Evolutionary conservation across 2,888 invertebrate species (phyloP).

Genomic region (Diaperis boleti): DNA sequence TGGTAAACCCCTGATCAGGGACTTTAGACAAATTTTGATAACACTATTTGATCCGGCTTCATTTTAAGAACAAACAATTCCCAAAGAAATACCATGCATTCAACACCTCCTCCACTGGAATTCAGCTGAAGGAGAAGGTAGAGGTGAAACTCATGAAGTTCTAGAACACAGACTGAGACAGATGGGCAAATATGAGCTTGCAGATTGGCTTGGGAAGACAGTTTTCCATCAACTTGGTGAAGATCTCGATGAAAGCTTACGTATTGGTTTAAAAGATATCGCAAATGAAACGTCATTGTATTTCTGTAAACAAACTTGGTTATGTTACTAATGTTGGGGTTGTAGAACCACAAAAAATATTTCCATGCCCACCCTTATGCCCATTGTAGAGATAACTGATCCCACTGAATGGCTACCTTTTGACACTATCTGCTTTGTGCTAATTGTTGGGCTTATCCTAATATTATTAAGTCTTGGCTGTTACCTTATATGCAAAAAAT

Average conservation of each 20-base stretch:
- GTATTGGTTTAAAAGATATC: constrained; percentile 55
- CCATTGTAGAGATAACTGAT: constrained; percentile 49
- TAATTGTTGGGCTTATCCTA: constrained; percentile 43
- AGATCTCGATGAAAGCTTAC: constrained; percentile 62
- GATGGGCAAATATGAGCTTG: constrained; percentile 70
- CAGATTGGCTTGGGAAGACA: constrained; percentile 73
- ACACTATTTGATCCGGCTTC: too few species aligned
- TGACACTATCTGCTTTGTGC: constrained; percentile 25
- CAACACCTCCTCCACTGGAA: constrained; percentile 73
- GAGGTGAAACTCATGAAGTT: constrained; percentile 70
- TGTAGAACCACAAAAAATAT: constrained; percentile 27
- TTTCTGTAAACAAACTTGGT: background rate
- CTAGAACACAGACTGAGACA: constrained; percentile 71
- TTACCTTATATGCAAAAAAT: constrained; percentile 19
- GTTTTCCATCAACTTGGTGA: constrained; percentile 70
- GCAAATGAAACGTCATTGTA: constrained; percentile 39
- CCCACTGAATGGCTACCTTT: constrained; percentile 55
- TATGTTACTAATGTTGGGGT: background rate
- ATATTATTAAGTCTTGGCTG: constrained; percentile 38
- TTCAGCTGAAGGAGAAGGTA: constrained; percentile 67
- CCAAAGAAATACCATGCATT: constrained; percentile 70
- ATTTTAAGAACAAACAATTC: constrained; percentile 54
- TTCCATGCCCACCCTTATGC: constrained; percentile 46
- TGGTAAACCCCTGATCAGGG: constrained; percentile 55
- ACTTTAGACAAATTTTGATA: too few species aligned